Evolutionary conservation across 2,888 invertebrate genomes (phyloP), one percentile per base, ranked within the genome.

Genomic region (Sisyra nigra): DNA sequence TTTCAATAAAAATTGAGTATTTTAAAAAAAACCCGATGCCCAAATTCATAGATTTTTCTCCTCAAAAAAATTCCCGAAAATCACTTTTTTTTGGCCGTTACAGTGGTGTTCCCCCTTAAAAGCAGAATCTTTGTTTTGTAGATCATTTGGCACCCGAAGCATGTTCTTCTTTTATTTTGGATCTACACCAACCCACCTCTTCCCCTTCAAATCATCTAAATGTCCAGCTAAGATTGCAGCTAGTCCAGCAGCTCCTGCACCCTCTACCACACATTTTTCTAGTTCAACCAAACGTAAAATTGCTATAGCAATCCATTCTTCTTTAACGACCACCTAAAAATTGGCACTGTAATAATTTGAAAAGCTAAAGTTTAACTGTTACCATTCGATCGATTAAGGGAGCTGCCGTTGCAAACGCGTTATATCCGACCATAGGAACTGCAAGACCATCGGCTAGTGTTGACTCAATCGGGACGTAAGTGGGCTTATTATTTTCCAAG

Each of bases 241-340:
- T 41, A 82, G 59, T 7, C 76, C 79, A 31, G 71, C 67, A 1
- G 80, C 81, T 3, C 80, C 81, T 2, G 79, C 80, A 4, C 81
- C 81, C 59, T 81, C 81, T 1, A 80, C 79, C 0, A 81, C 77
- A 41, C 76, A 74, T 56, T 80, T 79, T 58, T 79, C 78, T 48
- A 71, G 57, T 56, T 79, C 77, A 3, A 78, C 63, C 45, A 76
- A 59, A 39, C 75, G 57, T 46, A 78, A 58, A 48, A 77, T 76
- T 6, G 76, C 69, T 46, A 77, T 61, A 18, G 77, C 76, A 44
- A 78, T 75, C 63, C 65, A 71, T 57, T 76, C 72, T 58, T 70
- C 76, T 60, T 67, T 69, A 1, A 78, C 75, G 1, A 74, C 66
- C 48, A 70, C 59, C 67, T 68, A 49, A 17, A 38, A 42, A 42